These are phyloP conservation scores for Xylocampa areola DNA, from an alignment of 2,888 invertebrate species.

Conservation along the genomic window DNA sequence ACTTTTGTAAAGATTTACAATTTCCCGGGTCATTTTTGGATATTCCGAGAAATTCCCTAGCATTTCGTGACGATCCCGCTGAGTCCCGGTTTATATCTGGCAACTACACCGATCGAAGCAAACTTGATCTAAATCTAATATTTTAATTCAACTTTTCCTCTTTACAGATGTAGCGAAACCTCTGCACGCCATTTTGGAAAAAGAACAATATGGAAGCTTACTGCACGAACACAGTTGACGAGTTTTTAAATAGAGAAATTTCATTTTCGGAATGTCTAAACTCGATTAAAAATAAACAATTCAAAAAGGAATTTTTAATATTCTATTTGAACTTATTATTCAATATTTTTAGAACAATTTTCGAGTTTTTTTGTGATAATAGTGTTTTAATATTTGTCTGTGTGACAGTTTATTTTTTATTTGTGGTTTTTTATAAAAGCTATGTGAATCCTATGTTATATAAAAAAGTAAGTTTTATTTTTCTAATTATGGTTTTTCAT, in stretches of 20 bases:
- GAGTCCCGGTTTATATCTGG: too few species aligned
- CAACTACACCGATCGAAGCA: neutral
- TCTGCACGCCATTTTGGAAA: constrained; percentile 2
- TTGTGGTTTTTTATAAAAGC: constrained; percentile 68
- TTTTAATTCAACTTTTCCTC: neutral
- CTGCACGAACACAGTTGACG: constrained; percentile 12
- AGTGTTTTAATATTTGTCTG: constrained; percentile 52
- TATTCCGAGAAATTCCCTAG: too few species aligned
- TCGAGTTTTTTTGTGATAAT: constrained; percentile 58
- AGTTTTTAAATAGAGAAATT: constrained; percentile 20
- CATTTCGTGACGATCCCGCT: too few species aligned
- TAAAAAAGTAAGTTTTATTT: constrained; percentile 77
- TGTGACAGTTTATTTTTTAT: constrained; percentile 62
- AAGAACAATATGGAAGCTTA: constrained; percentile 36
- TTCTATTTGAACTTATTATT: constrained; percentile 57
- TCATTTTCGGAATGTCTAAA: constrained; percentile 38
- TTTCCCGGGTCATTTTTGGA: too few species aligned
- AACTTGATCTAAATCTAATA: neutral
- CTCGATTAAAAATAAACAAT: constrained; percentile 20
- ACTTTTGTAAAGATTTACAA: too few species aligned
- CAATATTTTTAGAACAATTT: constrained; percentile 35
- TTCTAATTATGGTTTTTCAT: too few species aligned
- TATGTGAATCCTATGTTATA: constrained; percentile 73
- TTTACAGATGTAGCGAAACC: constrained; percentile 35
- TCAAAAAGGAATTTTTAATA: constrained; percentile 45